Base-by-base conservation (phyloP, 35 echinoderm and acorn worm species). In the Heliocidaris erythrogramma region DNA sequence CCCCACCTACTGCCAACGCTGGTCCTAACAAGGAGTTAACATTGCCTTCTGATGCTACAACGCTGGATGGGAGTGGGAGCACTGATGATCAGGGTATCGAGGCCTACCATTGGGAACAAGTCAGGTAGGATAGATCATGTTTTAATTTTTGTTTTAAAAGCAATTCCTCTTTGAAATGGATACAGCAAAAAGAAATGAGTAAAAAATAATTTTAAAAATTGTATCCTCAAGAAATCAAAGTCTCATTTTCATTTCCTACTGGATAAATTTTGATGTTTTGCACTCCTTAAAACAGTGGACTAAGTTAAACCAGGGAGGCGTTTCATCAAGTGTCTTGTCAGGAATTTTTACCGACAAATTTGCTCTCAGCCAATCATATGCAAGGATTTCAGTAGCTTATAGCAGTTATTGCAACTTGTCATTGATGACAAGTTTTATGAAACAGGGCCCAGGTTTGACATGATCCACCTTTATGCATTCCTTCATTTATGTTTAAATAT, bases 11-110 rank as follows among this genome's bases (percentile, higher is more conserved):
- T 9, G 98, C 98, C 32, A 96, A 99, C 95, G 96, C 98, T 65
- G 98, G 98, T 0, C 97, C 97, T 32, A 50, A 99, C 84, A 99
- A 99, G 90, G 98, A 99, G 60, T 60, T 99, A 1, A 95, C 95
- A 13, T 86, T 99, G 24, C 96, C 98, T 5, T 95, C 96, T 88
- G 98, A 99, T 94, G 92, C 95, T 1, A 99, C 98, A 0, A 59
- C 93, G 5, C 95, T 99, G 27, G 98, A 99, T 84, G 98, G 96
- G 27, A 93, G 94, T 7, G 86, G 42, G 8, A 99, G 98, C 85
- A 96, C 18, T 29, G 98, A 99, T 94, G 98, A 99, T 60, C 93
- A 94, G 17, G 94, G 61, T 7, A 95, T 99, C 9, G 92, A 49
- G 3, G 32, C 87, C 48, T 99, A 97, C 69, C 50, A 30, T 8